Evolutionary conservation across 2,113 vertebrate genomes (phyloP).

Genomic region (Trematocara variabile): DNA sequence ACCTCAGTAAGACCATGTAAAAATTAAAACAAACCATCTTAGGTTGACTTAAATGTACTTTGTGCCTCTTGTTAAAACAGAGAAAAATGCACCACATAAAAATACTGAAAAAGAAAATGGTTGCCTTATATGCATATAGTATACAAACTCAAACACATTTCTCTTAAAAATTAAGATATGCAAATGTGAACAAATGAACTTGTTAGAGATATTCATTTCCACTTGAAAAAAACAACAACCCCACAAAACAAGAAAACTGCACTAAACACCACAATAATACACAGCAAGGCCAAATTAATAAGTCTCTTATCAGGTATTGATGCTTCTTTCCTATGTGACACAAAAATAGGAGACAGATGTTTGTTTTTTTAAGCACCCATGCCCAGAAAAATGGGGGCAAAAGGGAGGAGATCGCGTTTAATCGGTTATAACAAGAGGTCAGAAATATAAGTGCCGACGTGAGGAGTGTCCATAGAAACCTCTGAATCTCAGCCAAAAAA

Average conservation of each 20-base stretch:
- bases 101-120: background rate
- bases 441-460: background rate
- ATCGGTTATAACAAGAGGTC: background rate
- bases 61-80: background rate
- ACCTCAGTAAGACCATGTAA: background rate
- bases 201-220: background rate
- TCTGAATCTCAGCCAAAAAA: accelerated
- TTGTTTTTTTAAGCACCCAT: background rate
- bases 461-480: background rate
- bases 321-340: background rate
- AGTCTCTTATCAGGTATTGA: background rate
- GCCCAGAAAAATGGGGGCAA: accelerated
- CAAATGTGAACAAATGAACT: background rate
- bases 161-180: background rate
- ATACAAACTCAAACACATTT: accelerated
- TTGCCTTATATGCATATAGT: background rate
- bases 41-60: background rate
- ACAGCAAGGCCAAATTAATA: background rate
- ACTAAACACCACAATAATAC: background rate
- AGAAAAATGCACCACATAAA: background rate
- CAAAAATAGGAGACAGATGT: background rate
- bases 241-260: background rate
- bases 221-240: background rate
- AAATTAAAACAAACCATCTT: accelerated
- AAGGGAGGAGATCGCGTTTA: accelerated